Evolutionary conservation across 2,113 vertebrate genomes (phyloP), one percentile per base, ranked within the genome.

Genomic region (Sarotherodon lohbergeri): DNA sequence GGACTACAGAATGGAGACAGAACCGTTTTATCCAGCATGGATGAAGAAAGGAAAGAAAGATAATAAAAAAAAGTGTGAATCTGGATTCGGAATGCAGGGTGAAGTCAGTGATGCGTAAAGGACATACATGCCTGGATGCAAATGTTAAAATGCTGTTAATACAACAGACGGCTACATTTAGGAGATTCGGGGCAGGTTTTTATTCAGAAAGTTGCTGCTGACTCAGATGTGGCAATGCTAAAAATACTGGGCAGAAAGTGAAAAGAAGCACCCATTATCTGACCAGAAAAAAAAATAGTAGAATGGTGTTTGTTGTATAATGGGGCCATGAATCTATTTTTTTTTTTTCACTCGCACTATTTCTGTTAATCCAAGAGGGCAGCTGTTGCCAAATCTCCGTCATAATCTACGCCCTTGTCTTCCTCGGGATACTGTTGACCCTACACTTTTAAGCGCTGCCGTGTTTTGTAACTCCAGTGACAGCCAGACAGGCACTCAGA

Each of bases 311-410:
- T 88, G 83, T 84, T 90, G 83, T 91, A 92, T 94, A 86, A 88
- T 85, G 52, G 89, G 73, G 56, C 87, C 76, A 9, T 73, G 76
- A 80, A 88, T 91, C 71, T 87, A 79, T 91, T 92, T 90, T 90
- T 90, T 90, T 90, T 90, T 90, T 82, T 57, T 46, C 19, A 29
- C 48, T 82, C 22, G 9, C 24, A 36, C 84, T 91, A 88, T 92
- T 90, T 89, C 80, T 89, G 81, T 36, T 94, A 93, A 94, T 94
- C 91, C 92, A 89, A 92, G 94, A 92, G 87, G 83, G 90, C 90
- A 91, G 86, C 92, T 92, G 92, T 83, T 91, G 88, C 87, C 89
- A 90, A 91, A 92, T 91, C 88, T 92, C 82, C 84, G 61, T 87
- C 81, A 88, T 93, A 92, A 93, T 94, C 92, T 90, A 80, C 4